These are phyloP conservation scores for Falco naumanni DNA, from an alignment of 2,797 vertebrate genomes.

Conservation along the genomic window DNA sequence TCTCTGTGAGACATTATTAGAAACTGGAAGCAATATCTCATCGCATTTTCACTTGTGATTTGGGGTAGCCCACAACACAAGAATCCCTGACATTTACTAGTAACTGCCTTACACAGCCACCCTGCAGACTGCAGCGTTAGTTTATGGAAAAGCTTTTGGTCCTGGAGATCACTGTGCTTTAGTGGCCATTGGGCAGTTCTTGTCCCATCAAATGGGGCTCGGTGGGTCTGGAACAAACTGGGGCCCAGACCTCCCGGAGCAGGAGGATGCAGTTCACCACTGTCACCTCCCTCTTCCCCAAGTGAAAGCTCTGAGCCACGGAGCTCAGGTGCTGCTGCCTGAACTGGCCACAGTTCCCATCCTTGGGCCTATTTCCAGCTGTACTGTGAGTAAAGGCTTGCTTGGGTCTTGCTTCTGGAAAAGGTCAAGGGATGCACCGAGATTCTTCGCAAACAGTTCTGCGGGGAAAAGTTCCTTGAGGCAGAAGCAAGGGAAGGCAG, in stretches of 20 bases:
- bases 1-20: neutral
- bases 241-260: neutral
- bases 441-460: neutral
- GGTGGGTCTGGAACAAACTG: neutral
- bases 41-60: too few relatives aligned
- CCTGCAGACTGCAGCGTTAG: neutral
- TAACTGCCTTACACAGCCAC: neutral
- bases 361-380: neutral
- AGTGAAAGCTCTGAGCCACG: neutral
- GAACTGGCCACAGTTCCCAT: neutral
- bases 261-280: accelerated
- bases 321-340: too few relatives aligned
- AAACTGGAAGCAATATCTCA: neutral
- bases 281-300: neutral
- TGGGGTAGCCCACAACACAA: neutral
- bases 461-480: neutral
- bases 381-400: neutral
- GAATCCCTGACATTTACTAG: neutral
- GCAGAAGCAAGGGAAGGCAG: neutral
- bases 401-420: neutral
- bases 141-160: too few relatives aligned
- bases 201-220: neutral
- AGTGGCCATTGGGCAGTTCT: neutral
- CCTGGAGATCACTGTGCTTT: neutral
- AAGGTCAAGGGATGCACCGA: neutral